Evolutionary conservation across 2,113 vertebrate genomes (phyloP).

Genomic region (Pan paniscus): DNA sequence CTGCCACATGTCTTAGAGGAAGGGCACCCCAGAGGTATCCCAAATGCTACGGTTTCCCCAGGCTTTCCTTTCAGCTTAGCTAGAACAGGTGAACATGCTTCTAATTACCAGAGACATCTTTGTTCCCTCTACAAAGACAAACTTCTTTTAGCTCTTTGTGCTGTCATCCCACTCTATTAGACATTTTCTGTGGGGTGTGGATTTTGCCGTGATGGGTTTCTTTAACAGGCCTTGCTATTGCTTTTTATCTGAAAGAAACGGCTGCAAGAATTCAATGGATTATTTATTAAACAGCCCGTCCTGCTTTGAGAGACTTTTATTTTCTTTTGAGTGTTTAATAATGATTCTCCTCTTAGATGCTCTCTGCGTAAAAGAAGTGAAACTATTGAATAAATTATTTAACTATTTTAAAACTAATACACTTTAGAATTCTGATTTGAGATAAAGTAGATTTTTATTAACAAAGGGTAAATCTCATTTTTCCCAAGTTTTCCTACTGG

Average conservation of each 20-base stretch:
- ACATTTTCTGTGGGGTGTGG: slow-evolving; percentile 66
- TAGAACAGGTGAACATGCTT: slow-evolving; percentile 70
- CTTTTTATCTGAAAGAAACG: slow-evolving; percentile 81
- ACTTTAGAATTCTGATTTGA: slow-evolving; percentile 79
- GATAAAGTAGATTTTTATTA: slow-evolving; percentile 76
- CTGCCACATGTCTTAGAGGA: background rate
- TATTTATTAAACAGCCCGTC: slow-evolving; percentile 81
- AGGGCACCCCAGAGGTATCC: background rate
- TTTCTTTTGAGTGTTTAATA: slow-evolving; percentile 73
- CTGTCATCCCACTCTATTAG: slow-evolving; percentile 69
- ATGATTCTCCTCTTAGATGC: slow-evolving; percentile 67
- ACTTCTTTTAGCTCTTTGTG: slow-evolving; percentile 69
- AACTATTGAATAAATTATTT: slow-evolving; percentile 70
- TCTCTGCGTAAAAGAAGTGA: slow-evolving; percentile 75
- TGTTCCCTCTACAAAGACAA: slow-evolving; percentile 70
- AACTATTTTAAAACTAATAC: slow-evolving; percentile 59
- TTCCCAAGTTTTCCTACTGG: slow-evolving; percentile 47
- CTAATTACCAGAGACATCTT: slow-evolving; percentile 76
- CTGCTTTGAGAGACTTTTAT: slow-evolving; percentile 74
- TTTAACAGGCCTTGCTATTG: slow-evolving; percentile 65
- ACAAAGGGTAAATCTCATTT: slow-evolving; percentile 60
- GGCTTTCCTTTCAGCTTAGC: slow-evolving; percentile 35
- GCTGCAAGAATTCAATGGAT: slow-evolving; percentile 81
- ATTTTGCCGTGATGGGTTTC: slow-evolving; percentile 78
- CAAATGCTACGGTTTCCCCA: background rate